Base-by-base conservation (phyloP, 2,113 vertebrate species). In the Vulpes lagopus region DNA sequence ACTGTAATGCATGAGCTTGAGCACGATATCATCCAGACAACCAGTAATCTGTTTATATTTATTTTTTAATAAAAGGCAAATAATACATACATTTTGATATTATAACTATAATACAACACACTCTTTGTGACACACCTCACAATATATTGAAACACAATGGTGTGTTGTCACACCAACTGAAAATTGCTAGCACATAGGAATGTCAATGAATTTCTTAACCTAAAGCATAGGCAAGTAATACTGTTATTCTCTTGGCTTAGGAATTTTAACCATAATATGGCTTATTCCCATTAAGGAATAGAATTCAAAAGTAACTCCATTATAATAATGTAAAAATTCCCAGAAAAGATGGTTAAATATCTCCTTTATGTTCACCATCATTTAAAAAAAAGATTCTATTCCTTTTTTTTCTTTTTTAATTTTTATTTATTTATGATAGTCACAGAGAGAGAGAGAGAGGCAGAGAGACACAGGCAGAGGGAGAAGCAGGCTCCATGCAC, bases 41-140 rank as follows among this genome's bases (percentile, higher is more conserved):
- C 1, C 15, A 79, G 65, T 8, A 97, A 82, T 87, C n/a, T 91
- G 10, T 62, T 91, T 49, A 88, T 60, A 89, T 67, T 97, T 92
- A 62, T 59, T 62, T 89, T 94, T 81, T 27, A 92, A 59, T 27
- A 92, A 59, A 73, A 86, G 14, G 19, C 9, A 83, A 88, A 60
- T 79, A 83, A 91, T 22, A 59, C 27, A 86, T 38, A 83, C 16
- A 88, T 20, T 85, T 97, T 51, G 6, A 38, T 65, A 74, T 27
- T 64, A 65, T 5, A 84, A 8, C 49, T 69, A 76, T 53, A 11
- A 73, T 51, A 23, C 60, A 96, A 60, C 35, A 88, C 17, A 92
- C 93, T 92, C 15, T 91, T 95, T 87, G 69, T 86, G 30, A 84
- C 49, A 85, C 5, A 86, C 32, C 55, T 67, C 38, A 88, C 23